Percentiles rank a stretch among this genome's conserved stretches.
These are phyloP conservation scores for Pecten maximus DNA, from an alignment of 2,888 invertebrate species.

Conservation along the genomic window DNA sequence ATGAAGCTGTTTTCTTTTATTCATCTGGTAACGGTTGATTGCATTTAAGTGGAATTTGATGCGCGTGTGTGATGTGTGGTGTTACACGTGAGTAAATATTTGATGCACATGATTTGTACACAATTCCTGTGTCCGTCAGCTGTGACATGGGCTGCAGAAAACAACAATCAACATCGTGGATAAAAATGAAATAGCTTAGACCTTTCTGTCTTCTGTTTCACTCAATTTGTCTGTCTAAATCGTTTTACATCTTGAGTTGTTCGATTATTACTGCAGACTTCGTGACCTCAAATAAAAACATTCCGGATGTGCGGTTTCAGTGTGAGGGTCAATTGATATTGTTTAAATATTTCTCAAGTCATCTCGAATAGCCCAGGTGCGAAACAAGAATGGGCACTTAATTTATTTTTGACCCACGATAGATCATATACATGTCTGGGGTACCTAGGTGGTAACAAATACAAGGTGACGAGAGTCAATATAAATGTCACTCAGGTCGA, in stretches of 20 bases:
- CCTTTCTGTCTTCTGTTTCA: no score
- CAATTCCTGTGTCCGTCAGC: no score
- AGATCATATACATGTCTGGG: neutral
- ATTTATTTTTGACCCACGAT: neutral
- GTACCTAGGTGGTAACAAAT: neutral
- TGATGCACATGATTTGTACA: no score
- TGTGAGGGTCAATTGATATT: conserved; percentile 2
- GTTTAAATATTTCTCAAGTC: neutral
- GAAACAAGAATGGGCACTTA: neutral
- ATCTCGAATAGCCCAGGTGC: neutral
- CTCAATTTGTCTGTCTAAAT: neutral
- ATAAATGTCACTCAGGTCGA: neutral
- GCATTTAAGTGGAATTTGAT: no score
- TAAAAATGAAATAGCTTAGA: neutral
- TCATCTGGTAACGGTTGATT: no score
- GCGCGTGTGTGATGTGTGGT: no score
- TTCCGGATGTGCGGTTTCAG: neutral
- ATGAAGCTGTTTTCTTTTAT: no score
- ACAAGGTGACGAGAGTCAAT: neutral
- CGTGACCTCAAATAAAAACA: neutral
- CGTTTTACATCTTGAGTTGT: neutral
- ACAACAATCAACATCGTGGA: neutral
- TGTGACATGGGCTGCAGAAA: no score
- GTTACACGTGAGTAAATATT: no score
- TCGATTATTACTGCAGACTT: neutral